Evolutionary conservation across 2,113 vertebrate species (phyloP).

Genomic region (Microtus pennsylvanicus): DNA sequence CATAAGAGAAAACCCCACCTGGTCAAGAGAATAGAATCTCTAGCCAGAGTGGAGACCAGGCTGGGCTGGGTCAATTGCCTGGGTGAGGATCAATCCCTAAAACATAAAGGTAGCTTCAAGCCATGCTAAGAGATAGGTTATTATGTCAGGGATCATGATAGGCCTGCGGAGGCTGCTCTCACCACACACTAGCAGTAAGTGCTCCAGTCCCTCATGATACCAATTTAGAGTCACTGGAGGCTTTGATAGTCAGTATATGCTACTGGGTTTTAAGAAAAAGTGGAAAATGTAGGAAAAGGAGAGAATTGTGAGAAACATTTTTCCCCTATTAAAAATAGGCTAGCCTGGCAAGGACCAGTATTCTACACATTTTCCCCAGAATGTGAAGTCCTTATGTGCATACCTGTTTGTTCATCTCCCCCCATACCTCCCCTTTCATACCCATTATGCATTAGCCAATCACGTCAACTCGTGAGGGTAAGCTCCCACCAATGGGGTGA

Average conservation of each 20-base stretch:
- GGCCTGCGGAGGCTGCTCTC: not conserved
- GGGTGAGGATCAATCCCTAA: not conserved
- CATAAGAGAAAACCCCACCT: not conserved
- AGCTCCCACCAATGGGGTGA: not conserved
- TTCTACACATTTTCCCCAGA: not conserved
- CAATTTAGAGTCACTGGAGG: not conserved
- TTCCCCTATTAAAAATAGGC: not conserved
- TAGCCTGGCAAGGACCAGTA: not conserved
- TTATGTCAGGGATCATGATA: not conserved
- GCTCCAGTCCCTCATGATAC: not conserved
- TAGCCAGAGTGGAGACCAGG: not conserved
- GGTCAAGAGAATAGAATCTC: not conserved
- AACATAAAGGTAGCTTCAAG: not conserved
- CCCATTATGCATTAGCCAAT: not conserved
- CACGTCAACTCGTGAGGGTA: not conserved
- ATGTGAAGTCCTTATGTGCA: not conserved
- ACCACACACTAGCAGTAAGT: not conserved
- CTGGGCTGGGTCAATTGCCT: not conserved
- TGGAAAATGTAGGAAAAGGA: not conserved
- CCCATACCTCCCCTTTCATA: not conserved
- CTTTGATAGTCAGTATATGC: not conserved
- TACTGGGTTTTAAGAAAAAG: not conserved
- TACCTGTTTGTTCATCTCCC: not conserved
- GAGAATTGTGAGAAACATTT: not conserved
- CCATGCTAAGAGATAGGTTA: not conserved